Evolutionary conservation across 2,113 vertebrate species (phyloP), one percentile per base, ranked within the genome.

Genomic region (Sminthopsis crassicaudata): DNA sequence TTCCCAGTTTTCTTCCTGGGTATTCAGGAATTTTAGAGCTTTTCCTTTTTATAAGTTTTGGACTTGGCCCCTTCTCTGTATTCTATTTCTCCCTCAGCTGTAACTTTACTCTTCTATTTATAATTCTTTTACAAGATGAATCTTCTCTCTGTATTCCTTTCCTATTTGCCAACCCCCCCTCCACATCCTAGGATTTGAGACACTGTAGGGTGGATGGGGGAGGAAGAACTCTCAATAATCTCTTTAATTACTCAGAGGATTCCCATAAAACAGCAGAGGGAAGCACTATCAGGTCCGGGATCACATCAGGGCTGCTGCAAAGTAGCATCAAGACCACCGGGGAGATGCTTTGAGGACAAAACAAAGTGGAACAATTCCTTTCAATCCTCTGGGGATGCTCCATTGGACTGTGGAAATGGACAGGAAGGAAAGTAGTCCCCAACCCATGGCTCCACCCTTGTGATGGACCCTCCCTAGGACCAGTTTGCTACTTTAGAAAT

Each of bases 311-410:
- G 98, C 98, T 98, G 97, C 96, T 97, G 94, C 91, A 95, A 96
- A 90, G 90, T 57, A 97, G 98, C 97, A 98, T 96, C 97, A 93
- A 97, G 96, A 92, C 97, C 95, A 46, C 93, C 92, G 96, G 97
- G 98, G 98, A 98, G 97, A 98, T 98, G 97, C 98, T 98, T 98
- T 98, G 96, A 96, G 97, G 98, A 98, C 97, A 97, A 91, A 96
- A 97, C 95, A 23, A 48, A 96, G 98, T 96, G 97, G 98, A 98
- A 97, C 97, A 91, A 97, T 96, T 97, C 96, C 92, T 95, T 95
- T 96, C 95, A 96, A 92, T 92, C 91, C 94, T 95, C 24, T 93
- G 93, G 96, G 1, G 50, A 94, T 48, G 53, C 96, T 94, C 94
- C 93, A 3, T 0, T 10, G 84, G 95, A 94, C 97, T 97, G 94